These are phyloP conservation scores for Brachionichthys hirsutus DNA, from an alignment of 2,113 vertebrate species.

Conservation along the genomic window DNA sequence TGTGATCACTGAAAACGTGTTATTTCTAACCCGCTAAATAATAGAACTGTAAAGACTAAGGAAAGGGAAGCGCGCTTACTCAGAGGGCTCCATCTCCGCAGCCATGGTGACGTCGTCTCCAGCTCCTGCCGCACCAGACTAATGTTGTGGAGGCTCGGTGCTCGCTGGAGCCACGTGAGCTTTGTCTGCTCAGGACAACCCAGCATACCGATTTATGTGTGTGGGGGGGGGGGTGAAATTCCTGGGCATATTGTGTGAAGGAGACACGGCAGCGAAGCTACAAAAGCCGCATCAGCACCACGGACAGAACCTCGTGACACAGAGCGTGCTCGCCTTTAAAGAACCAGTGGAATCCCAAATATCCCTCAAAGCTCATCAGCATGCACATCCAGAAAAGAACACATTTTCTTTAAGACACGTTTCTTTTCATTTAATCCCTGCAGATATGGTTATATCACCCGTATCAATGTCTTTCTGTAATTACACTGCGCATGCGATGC, in stretches of 20 bases:
- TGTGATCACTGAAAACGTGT: background rate
- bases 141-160: conserved; percentile 26
- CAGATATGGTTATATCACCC: background rate
- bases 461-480: background rate
- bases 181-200: conserved; percentile 59
- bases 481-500: background rate
- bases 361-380: conserved; percentile 13
- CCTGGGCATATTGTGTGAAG: conserved; percentile 41
- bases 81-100: conserved; percentile 77
- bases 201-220: conserved; percentile 46
- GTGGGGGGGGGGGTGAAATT: conserved; percentile 10
- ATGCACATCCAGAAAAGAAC: conserved; percentile 24
- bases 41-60: background rate
- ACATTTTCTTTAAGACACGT: conserved; percentile 10
- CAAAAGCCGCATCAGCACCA: conserved; percentile 51
- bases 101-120: conserved; percentile 70
- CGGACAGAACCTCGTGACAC: conserved; percentile 40
- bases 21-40: too few species aligned
- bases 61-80: conserved; percentile 66
- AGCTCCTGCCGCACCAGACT: conserved; percentile 53
- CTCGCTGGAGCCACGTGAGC: conserved; percentile 75
- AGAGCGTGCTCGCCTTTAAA: conserved; percentile 37
- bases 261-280: conserved; percentile 17
- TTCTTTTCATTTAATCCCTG: background rate
- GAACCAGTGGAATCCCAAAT: background rate